Base-by-base conservation (phyloP, 2,797 vertebrate species). In the Tadarida brasiliensis region DNA sequence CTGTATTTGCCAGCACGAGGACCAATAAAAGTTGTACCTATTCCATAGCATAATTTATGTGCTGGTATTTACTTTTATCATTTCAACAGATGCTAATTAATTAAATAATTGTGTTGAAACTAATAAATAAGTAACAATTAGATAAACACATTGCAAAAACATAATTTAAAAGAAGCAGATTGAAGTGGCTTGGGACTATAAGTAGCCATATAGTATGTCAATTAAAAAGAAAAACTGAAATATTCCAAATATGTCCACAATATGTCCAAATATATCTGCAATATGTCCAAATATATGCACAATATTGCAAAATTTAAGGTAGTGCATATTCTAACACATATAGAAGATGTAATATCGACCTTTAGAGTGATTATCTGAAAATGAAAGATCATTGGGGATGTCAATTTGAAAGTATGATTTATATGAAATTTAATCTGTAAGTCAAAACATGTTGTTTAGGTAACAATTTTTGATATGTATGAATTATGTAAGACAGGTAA, bases 261-360 rank as follows among this genome's bases (percentile, higher is more conserved):
- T 98, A 98, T 98, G 98, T 98, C 98, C 98, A 98, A 98, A 98
- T 98, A 98, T 98, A 98, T 98, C 98, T 98, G 97, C 98, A 98
- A 98, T 98, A 98, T 98, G 98, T 98, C 98, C 98, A 98, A 98
- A 98, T 98, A 98, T 98, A 98, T 98, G 98, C 97, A 98, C 97
- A 98, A 98, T 98, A 98, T 98, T 98, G 98, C 84, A 98, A 98
- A 98, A 97, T 98, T 97, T 97, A 96, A 98, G 97, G 95, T 98
- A 98, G 82, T 98, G 96, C 97, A 98, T 98, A 98, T 98, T 98
- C 98, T 98, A 98, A 93, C 97, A 98, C 98, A 97, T 97, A 98
- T 97, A 97, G 94, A 95, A 92, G 87, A 95, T 96, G 78, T 90
- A 98, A 90, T 81, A 83, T 96, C 80, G 96, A 98, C 94, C 89